Base-by-base conservation (phyloP, 1,140 invertebrate species). In the Hormaphis cornu region DNA sequence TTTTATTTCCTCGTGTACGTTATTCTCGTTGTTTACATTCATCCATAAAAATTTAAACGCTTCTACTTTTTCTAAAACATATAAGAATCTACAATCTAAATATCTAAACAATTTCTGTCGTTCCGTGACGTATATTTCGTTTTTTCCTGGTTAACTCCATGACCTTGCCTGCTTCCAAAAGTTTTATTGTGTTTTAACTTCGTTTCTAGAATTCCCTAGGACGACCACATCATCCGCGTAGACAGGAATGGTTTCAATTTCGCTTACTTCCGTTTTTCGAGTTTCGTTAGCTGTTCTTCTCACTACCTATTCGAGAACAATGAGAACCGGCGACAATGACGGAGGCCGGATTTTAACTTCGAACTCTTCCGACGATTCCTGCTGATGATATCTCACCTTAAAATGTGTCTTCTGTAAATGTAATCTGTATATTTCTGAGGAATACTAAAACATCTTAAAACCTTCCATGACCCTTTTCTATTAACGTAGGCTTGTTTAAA, bases 61-160 rank as follows among this genome's bases (percentile, higher is more conserved):
- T 24, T 66, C 26, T 44, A 66, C 61, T 66, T 66, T 66, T 30
- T 66, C 61, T 46, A 66, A 66, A 26, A n/a, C 44, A 26, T n/a
- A n/a, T 44, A 44, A 22, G 40, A 16, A 66, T 66, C n/a, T 5
- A 66, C 44, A n/a, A n/a, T n/a, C 20, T 18, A 14, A n/a, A 66
- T 24, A 26, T 16, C 20, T 44, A 20, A 37, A 7, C n/a, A 5
- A 44, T 37, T 44, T 46, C 61, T 46, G 12, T 66, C 37, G 18
- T 30, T 46, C 18, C 42, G 16, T 46, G 42, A 46, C 61, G 46
- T 66, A 44, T 66, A 66, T 46, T 66, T 66, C 28, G 61, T 66
- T 42, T 66, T 66, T 4, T 33, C 61, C 44, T 66, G 37, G 44
- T 42, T 66, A 20, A 66, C 44, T 37, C 61, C 44, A 44, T 26